A percentile compares a stretch with the other conserved stretches of the same genome.
Evolutionary conservation across 2,888 invertebrate genomes (phyloP).

Genomic region (Sarcophaga carnaria): DNA sequence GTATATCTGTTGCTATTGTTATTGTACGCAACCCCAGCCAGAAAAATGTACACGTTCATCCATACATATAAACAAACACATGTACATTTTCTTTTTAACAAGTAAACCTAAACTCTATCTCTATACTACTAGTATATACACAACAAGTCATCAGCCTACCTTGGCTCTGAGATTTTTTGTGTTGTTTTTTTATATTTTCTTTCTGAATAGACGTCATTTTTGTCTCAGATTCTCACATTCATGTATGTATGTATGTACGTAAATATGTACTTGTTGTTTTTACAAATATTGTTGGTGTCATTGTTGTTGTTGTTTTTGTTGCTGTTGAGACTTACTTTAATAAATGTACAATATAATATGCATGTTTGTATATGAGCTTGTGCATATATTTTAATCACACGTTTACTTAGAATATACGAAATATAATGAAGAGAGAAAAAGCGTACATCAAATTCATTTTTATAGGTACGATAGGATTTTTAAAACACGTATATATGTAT

Average conservation of each 20-base stretch:
- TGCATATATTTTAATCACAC: slow-evolving; percentile 21
- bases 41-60: slow-evolving; percentile 11
- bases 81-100: slow-evolving; percentile 64
- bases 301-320: slow-evolving; percentile 22
- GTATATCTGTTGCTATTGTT: slow-evolving; percentile 8
- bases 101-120: slow-evolving; percentile 55
- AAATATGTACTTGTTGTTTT: slow-evolving; percentile 44
- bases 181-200: slow-evolving; percentile 20
- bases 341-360: background rate
- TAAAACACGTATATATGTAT: slow-evolving; percentile 26
- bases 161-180: slow-evolving; percentile 72
- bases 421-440: slow-evolving; percentile 10
- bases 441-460: slow-evolving; percentile 44
- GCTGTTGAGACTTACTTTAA: slow-evolving; percentile 39
- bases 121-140: slow-evolving; percentile 42
- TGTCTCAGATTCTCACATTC: slow-evolving; percentile 53
- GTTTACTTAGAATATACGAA: slow-evolving; percentile 20
- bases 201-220: slow-evolving; percentile 35
- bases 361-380: background rate
- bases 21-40: slow-evolving; percentile 57
- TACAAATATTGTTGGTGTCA: slow-evolving; percentile 20
- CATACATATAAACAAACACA: slow-evolving; percentile 71
- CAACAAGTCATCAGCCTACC: slow-evolving; percentile 73
- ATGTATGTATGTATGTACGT: background rate
- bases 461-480: slow-evolving; percentile 29